Evolutionary conservation across 2,888 invertebrate species (phyloP).

Genomic region (Mylabris sibirica): DNA sequence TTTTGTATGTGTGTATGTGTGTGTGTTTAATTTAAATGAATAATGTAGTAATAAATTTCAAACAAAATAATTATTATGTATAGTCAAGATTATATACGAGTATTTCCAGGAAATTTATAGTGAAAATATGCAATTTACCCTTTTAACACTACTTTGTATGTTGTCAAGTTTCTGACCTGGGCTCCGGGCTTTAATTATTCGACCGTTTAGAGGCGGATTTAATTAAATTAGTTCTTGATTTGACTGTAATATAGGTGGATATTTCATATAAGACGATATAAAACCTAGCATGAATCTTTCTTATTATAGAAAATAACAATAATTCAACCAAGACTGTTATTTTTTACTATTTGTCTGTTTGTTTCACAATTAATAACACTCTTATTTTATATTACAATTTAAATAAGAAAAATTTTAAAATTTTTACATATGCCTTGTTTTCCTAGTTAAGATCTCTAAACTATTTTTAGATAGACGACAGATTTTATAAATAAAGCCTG

Average conservation of each 20-base stretch:
- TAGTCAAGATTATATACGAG: background rate
- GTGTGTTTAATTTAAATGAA: background rate
- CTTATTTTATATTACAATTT: too few relatives aligned
- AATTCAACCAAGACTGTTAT: background rate
- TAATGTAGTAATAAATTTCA: background rate
- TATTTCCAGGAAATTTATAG: background rate
- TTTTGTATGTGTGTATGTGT: background rate
- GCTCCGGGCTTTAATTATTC: slow-evolving; percentile 47
- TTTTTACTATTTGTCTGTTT: too few relatives aligned
- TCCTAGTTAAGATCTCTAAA: background rate
- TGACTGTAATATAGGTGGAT: slow-evolving; percentile 29
- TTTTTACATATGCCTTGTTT: too few relatives aligned
- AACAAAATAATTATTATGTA: background rate
- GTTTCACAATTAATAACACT: too few relatives aligned
- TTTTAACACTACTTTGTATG: slow-evolving; percentile 19
- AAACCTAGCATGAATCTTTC: background rate
- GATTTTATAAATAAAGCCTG: background rate
- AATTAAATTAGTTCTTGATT: slow-evolving; percentile 53
- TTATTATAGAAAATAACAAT: background rate
- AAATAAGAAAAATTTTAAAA: too few relatives aligned
- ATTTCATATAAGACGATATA: background rate
- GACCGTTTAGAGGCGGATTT: slow-evolving; percentile 45
- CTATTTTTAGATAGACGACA: background rate
- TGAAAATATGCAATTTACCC: slow-evolving; percentile 4
- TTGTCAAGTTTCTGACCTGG: slow-evolving; percentile 41